Conservation (phyloP, 2,888 invertebrate genomes). For the Nomada fucata region DNA sequence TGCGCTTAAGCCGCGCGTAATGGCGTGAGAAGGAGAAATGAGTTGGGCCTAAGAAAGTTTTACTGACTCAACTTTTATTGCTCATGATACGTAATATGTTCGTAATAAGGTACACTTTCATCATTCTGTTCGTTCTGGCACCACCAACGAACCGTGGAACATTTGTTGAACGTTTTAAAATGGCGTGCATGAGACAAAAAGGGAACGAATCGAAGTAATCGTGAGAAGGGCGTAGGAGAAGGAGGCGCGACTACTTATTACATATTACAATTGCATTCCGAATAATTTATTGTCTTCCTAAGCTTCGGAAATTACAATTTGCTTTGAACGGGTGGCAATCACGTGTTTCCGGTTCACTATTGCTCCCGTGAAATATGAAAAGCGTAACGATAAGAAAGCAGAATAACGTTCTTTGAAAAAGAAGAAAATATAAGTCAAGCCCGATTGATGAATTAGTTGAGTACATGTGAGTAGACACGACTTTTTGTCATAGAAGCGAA, state of each 20-base stretch:
- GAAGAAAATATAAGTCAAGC: constrained; percentile 43
- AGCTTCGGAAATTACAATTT: constrained; percentile 62
- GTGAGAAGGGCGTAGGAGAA: background rate
- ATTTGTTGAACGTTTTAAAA: background rate
- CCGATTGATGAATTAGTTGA: constrained; percentile 57
- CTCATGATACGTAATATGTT: constrained; percentile 79
- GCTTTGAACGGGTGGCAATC: constrained; percentile 48
- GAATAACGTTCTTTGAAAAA: constrained; percentile 9
- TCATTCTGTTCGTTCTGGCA: constrained; percentile 75
- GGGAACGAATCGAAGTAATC: background rate
- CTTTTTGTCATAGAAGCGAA: constrained; percentile 22
- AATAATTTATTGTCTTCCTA: constrained; percentile 80
- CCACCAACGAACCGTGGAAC: constrained; percentile 40
- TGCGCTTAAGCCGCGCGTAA: constrained; percentile 62
- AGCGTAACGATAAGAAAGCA: background rate
- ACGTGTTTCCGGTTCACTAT: constrained; percentile 30
- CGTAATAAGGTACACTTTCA: constrained; percentile 77
- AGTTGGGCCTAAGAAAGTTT: constrained; percentile 70
- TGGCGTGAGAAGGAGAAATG: constrained; percentile 34
- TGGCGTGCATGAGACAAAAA: constrained; percentile 38
- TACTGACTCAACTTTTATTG: constrained; percentile 80
- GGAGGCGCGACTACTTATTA: constrained; percentile 61
- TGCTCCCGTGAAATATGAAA: constrained; percentile 36
- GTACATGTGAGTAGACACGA: constrained; percentile 49
- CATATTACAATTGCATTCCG: constrained; percentile 62